Evolutionary conservation across 2,797 vertebrate species (phyloP).

Genomic region (Onychomys torridus): DNA sequence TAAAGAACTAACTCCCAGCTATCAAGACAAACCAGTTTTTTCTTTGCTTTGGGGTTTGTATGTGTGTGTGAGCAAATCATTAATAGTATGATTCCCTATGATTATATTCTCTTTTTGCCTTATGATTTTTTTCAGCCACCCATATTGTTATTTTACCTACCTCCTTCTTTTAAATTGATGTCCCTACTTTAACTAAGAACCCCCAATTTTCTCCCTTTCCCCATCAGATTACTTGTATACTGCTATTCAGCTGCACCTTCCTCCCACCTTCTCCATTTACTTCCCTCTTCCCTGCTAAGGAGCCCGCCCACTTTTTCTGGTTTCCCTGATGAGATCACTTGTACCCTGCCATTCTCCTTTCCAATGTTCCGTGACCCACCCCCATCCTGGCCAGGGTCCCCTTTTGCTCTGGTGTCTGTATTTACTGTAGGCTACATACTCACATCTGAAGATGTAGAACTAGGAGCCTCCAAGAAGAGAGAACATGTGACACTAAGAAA

Average conservation of each 20-base stretch:
- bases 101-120: no score
- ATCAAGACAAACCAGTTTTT: neutral
- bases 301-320: no score
- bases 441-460: neutral
- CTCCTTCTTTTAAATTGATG: no score
- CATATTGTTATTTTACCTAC: neutral
- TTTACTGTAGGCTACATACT: neutral
- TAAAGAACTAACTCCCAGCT: neutral
- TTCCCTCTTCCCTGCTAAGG: no score
- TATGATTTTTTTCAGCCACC: no score
- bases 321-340: neutral
- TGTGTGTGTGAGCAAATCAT: neutral
- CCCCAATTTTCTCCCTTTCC: neutral
- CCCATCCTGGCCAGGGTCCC: neutral
- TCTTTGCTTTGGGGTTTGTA: no score
- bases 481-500: neutral
- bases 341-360: neutral
- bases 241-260: rapidly evolving
- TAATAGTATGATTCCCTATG: neutral
- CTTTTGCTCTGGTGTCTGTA: no score
- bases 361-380: neutral
- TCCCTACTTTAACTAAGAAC: neutral
- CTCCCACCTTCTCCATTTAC: neutral
- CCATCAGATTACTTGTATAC: rapidly evolving
- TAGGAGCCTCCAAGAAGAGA: neutral